Evolutionary conservation across 37 sponge, comb jelly and placozoan species (phyloP), one percentile per base, ranked within the genome.

Genomic region (Ephydatia muelleri): DNA sequence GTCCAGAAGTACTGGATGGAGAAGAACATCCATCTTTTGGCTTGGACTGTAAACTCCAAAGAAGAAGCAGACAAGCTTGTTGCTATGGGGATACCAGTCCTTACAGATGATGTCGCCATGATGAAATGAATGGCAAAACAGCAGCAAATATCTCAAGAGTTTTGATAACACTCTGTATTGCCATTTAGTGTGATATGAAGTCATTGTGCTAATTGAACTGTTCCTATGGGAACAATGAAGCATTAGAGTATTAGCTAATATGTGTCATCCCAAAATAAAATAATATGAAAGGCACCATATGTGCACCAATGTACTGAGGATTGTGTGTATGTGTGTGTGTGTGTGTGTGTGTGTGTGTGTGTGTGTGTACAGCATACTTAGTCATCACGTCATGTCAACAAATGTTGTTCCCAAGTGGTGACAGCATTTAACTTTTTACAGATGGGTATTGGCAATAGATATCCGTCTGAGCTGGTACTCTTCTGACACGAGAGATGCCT

Each of bases 391-490:
- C 40, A 38, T 30, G 22, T 26, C 35, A 73, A 26, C 73, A 30
- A 31, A 30, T 11, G 4, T 13, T 75, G 36, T 38, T 19, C 9
- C 33, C 75, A 75, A 36, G 75, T 30, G 6, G 75, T 75, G 31
- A 34, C 13, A 57, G 5, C 3, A 77, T 3, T 23, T 28, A 57
- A 19, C 47, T 9, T 39, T 69, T 80, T 80, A 93, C 47, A 93
- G 67, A 72, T 93, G 94, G 66, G 94, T 93, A 88, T 93, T 91
- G 71, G 94, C 94, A 70, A 93, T 93, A 11, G 94, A 90, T 30
- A 93, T 93, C 25, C 91, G 90, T 82, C 94, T 87, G 23, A 84
- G 79, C 77, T 86, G 73, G 27, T 78, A 93, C 19, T 87, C 84
- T 70, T 93, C 91, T 78, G 88, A 85, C 0, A 88, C 76, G 57